These are phyloP conservation scores for Nebria ingens DNA, from an alignment of 1,140 invertebrate genomes.

Conservation along the genomic window DNA sequence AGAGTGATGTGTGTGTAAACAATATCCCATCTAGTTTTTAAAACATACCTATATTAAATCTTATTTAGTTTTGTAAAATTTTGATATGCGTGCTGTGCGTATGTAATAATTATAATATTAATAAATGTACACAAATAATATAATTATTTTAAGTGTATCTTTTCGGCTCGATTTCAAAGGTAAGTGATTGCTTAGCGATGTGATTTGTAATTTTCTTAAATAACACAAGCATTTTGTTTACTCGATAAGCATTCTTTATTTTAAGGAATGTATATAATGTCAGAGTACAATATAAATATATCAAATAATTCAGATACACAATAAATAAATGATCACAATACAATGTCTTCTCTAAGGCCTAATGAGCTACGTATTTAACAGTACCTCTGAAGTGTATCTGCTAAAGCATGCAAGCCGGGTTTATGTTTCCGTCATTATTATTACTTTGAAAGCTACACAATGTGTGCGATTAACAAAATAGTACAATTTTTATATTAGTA, in stretches of 20 bases:
- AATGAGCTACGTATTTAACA: neutral
- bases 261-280: constrained; percentile 7
- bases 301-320: constrained; percentile 7
- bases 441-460: neutral
- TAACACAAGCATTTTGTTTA: neutral
- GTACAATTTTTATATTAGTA: neutral
- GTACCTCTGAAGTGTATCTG: neutral
- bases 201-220: no score
- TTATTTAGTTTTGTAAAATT: constrained; percentile 10
- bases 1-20: neutral
- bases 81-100: constrained; percentile 6
- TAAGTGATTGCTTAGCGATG: no score
- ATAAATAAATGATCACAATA: constrained; percentile 9
- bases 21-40: neutral
- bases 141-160: no score
- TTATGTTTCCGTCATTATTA: neutral
- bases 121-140: constrained; percentile 3
- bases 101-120: neutral
- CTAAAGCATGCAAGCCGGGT: neutral
- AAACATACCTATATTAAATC: neutral
- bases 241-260: neutral
- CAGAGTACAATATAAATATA: constrained; percentile 5
- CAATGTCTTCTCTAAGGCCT: neutral
- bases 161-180: no score
- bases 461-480: neutral